These are phyloP conservation scores for Galaxias olidus DNA, from an alignment of 2,797 vertebrate genomes.

Conservation along the genomic window DNA sequence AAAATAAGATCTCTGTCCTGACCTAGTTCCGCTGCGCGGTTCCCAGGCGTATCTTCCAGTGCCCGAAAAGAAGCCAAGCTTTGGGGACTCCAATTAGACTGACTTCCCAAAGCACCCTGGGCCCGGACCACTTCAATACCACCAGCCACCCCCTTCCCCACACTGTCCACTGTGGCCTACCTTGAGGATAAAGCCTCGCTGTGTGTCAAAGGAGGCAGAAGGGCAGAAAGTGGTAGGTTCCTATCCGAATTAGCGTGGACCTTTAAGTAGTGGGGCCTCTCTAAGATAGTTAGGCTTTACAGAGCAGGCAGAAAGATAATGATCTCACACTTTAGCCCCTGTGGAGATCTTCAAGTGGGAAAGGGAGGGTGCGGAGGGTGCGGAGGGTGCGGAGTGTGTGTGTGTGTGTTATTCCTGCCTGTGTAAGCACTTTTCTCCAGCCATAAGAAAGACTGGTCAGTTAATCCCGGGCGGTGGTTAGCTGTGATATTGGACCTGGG, in stretches of 20 bases:
- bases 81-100: constrained; percentile 4
- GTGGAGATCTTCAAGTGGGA: constrained; percentile 7
- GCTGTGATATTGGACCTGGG: constrained; percentile 36
- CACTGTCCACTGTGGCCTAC: constrained; percentile 7
- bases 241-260: constrained; percentile 23
- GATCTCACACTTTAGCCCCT: constrained; percentile 41
- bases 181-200: neutral
- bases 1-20: constrained; percentile 56
- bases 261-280: constrained; percentile 33
- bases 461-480: constrained; percentile 33
- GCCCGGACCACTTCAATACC: neutral
- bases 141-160: neutral
- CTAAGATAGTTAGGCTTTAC: constrained; percentile 3
- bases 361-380: neutral
- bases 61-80: constrained; percentile 22
- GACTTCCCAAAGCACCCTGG: neutral
- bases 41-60: constrained; percentile 13
- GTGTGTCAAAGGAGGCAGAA: neutral
- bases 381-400: neutral
- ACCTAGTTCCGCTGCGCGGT: constrained; percentile 58
- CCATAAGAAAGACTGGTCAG: constrained; percentile 33
- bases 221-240: constrained; percentile 23
- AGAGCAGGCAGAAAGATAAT: constrained; percentile 34
- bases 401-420: constrained; percentile 32
- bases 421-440: constrained; percentile 41